Conservation (phyloP, 2,888 invertebrate species). For the Scaptomyza caliginosa region DNA sequence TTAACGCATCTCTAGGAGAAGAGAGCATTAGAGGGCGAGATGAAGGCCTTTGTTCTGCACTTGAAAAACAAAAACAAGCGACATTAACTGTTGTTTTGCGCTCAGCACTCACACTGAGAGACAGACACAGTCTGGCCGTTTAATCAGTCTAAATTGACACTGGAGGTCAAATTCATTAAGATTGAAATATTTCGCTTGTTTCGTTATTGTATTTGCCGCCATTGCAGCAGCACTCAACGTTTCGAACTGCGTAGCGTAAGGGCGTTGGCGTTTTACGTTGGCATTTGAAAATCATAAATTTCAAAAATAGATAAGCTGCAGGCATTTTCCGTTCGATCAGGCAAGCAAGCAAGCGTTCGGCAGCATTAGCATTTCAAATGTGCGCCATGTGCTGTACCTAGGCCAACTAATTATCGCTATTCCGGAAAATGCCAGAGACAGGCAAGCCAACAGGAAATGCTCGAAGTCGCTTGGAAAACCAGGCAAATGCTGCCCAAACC, state of each 20-base stretch:
- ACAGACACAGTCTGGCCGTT: conserved; percentile 62
- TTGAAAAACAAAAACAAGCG: conserved; percentile 19
- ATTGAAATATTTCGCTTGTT: conserved; percentile 67
- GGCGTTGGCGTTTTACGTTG: conserved; percentile 47
- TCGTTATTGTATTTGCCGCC: conserved; percentile 54
- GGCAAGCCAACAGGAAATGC: conserved; percentile 50
- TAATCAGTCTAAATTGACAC: conserved; percentile 83
- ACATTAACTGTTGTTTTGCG: conserved; percentile 4
- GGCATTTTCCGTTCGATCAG: conserved; percentile 29
- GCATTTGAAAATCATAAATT: conserved; percentile 36
- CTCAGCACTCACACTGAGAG: conserved; percentile 2
- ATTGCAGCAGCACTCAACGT: conserved; percentile 4
- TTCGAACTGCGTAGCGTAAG: conserved; percentile 34
- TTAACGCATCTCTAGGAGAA: not conserved
- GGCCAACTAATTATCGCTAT: conserved; percentile 41
- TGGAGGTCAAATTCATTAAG: conserved; percentile 83
- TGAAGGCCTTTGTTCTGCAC: conserved; percentile 5
- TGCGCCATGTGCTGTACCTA: conserved; percentile 28
- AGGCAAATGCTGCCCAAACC: conserved; percentile 6
- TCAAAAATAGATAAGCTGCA: conserved; percentile 54
- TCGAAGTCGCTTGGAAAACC: conserved; percentile 14
- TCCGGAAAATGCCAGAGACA: conserved; percentile 29
- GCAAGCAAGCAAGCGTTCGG: not conserved
- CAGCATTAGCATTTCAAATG: conserved; percentile 21
- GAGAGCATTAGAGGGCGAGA: not conserved